Base-by-base conservation (phyloP, 1,140 invertebrate genomes). In the Lycorma delicatula region DNA sequence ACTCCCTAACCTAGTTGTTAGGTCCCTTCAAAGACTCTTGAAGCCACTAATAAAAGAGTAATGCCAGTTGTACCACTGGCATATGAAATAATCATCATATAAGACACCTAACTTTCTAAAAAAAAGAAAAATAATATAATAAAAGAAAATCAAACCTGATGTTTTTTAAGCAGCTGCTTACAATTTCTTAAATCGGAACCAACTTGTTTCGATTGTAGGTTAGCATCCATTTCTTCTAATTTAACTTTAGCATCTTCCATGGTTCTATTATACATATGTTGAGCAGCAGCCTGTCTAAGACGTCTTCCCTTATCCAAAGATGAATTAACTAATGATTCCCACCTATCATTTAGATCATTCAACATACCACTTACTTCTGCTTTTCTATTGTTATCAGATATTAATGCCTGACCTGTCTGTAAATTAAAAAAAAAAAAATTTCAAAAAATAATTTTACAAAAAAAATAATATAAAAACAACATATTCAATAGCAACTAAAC, bases 141-240 rank as follows among this genome's bases (percentile, higher is more conserved):
- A 9, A 46, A 13, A 16, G 6, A 9, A 6, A 16, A 20, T n/a
- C n/a, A 25, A 55, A 77, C 77, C 71, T 88, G 84, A 67, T 95
- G 91, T 67, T 92, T 89, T 60, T 92, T 90, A 20, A 96, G 73
- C 18, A 93, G 72, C 63, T 93, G 82, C 67, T 93, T 91, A 68
- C 93, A 95, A 64, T 87, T 89, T 51, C 92, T 77, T 13, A 96
- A 74, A 75, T 96, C 92, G 4, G 78, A 80, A 9, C 91, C 91
- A 22, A 89, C 81, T 72, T 93, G 87, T 46, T 83, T 81, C 54
- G 86, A 89, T 53, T 82, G 80, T n/a, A 96, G 73, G 2, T 81
- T 81, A 6, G 72, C 73, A 61, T 87, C 81, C 54, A 92, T 78
- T 63, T 91, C 93, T 58, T 87, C 84, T 7, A 97, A 68, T 64